Evolutionary conservation across 2,888 invertebrate species (phyloP), one percentile per base, ranked within the genome.

Genomic region (Himalopsyche kuldschensis): DNA sequence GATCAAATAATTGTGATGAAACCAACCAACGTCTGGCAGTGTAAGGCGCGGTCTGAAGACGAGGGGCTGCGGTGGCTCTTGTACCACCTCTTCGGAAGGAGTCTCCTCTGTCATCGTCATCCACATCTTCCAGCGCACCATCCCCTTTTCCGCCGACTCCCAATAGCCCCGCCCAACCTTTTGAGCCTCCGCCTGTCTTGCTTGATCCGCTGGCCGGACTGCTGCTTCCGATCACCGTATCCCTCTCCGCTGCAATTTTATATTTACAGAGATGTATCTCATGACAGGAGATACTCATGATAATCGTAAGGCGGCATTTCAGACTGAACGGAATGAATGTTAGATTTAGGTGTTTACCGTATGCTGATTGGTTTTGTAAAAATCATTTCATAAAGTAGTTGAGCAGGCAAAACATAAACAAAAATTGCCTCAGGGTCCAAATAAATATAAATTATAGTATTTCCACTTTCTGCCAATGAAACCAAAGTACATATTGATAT

Each of bases 31-130:
- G 76, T 31, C 77, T 6, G 46, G 77, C 69, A 11, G 77, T 35
- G 3, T 77, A 77, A 4, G 46, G 82, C 63, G 85, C 84, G 20
- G 86, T 84, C 48, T 88, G 87, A 24, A 96, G 92, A 81, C 96
- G 91, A 48, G 95, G 93, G 48, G 94, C 93, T 82, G 95, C 94
- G n/a, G 95, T 96, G 15, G 95, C 95, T 86, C 96, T 90, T 30
- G 95, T 91, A 6, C 95, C 95, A 2, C 95, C 95, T 76, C 96
- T 92, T 85, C 93, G 93, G 87, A 95, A 95, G 2, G 92, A 90
- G 78, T 90, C 90, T 0, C 92, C 92, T 79, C 93, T 88, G 2
- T 80, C 89, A 10, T 92, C 89, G 63, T 89, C 92, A 78, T 90
- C 93, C 88, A 92, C 90, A 89, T 92, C 93, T 87, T 94, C 94